Conservation (phyloP, 2,113 vertebrate species). For the Coreoperca whiteheadi region DNA sequence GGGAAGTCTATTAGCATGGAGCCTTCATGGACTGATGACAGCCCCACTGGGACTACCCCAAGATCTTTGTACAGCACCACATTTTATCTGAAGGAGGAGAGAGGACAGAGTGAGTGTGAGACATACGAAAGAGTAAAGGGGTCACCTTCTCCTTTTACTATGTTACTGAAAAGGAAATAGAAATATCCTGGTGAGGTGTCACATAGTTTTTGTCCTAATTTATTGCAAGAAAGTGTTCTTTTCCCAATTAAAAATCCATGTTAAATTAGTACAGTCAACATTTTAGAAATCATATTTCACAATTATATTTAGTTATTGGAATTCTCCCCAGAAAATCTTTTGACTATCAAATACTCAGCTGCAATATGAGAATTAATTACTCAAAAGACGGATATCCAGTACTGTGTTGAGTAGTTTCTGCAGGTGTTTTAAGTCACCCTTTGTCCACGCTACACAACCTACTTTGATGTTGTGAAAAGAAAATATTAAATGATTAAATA, state of each 20-base stretch:
- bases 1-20: constrained; percentile 77
- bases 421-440: background rate
- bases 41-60: constrained; percentile 70
- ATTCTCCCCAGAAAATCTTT: background rate
- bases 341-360: background rate
- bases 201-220: constrained; percentile 1
- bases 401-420: background rate
- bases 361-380: background rate
- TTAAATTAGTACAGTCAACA: background rate
- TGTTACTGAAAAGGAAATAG: constrained; percentile 10
- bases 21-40: constrained; percentile 69
- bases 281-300: background rate
- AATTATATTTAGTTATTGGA: background rate
- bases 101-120: background rate
- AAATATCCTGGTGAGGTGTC: background rate
- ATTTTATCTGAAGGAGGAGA: constrained; percentile 31
- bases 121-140: background rate
- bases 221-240: background rate
- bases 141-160: constrained; percentile 29
- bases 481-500: background rate
- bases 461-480: background rate
- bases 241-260: background rate
- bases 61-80: constrained; percentile 30
- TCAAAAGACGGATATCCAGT: background rate
- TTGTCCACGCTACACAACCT: background rate